A percentile compares a stretch with the other conserved stretches of the same genome.
phyloP scores from a whole-genome alignment of 2,888 invertebrate species.

The Hyppa rectilinea region DNA sequence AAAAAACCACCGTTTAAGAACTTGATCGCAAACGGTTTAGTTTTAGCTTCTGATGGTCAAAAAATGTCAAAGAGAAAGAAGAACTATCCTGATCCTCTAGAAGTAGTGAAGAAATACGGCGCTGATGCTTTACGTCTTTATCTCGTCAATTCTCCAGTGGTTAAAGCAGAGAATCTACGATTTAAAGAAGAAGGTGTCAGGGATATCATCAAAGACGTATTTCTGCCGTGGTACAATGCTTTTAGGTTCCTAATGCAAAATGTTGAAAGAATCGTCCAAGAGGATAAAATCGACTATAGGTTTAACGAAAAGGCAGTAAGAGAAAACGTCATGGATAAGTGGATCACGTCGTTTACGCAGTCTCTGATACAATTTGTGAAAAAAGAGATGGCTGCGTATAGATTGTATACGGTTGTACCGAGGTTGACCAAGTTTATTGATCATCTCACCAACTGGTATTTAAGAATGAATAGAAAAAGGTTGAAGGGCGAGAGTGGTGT shows the following conservation, averaged over 20 bases:
- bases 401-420: constrained; percentile 98
- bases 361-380: constrained; percentile 96
- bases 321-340: constrained; percentile 98
- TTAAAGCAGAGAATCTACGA: constrained; percentile 98
- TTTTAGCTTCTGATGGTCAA: constrained; percentile 99
- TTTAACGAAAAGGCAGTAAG: constrained; percentile 89
- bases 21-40: constrained; percentile 98
- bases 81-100: constrained; percentile 99
- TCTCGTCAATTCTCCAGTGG: constrained; percentile 99
- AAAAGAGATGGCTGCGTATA: constrained; percentile 98
- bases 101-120: constrained; percentile 97
- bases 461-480: constrained; percentile 98
- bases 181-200: constrained; percentile 99
- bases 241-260: constrained; percentile 98
- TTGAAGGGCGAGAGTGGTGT: constrained; percentile 97
- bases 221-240: constrained; percentile 99
- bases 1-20: constrained; percentile 99
- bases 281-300: constrained; percentile 90
- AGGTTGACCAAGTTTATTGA: constrained; percentile 98
- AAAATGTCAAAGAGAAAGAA: constrained; percentile 99
- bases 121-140: constrained; percentile 99
- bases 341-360: constrained; percentile 99
- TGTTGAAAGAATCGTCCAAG: constrained; percentile 94
- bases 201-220: constrained; percentile 99
- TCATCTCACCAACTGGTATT: constrained; percentile 99